Percentiles rank a stretch among this genome's conserved stretches.
These are phyloP conservation scores for Pavo muticus DNA, from an alignment of 2,113 vertebrate genomes.

Conservation along the genomic window DNA sequence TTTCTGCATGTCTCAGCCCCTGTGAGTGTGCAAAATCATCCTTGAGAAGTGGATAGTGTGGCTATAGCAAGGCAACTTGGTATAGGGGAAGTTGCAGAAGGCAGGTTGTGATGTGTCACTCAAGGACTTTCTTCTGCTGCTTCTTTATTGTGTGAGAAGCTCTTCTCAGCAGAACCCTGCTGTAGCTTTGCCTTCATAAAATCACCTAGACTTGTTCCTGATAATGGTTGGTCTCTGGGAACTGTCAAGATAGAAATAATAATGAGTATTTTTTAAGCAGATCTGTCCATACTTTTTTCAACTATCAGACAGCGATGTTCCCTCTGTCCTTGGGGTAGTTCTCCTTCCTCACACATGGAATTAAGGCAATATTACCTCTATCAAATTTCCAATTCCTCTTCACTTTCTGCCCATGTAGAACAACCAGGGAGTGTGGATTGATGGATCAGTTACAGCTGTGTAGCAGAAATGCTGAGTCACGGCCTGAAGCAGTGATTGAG, in stretches of 20 bases:
- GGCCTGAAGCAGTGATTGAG: too few species aligned
- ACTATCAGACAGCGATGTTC: not conserved
- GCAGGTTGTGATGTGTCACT: not conserved
- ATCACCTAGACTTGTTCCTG: not conserved
- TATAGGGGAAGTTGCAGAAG: not conserved
- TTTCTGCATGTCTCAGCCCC: not conserved
- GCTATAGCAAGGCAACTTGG: not conserved
- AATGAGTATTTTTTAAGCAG: not conserved
- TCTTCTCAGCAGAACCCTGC: not conserved
- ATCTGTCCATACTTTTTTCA: not conserved
- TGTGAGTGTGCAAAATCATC: not conserved
- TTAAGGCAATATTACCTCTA: not conserved
- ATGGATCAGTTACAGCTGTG: not conserved
- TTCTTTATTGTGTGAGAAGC: not conserved
- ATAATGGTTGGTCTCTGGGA: not conserved
- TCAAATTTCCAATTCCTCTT: not conserved
- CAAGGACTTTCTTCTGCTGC: not conserved
- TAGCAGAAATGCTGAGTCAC: too few species aligned
- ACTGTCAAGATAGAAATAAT: not conserved
- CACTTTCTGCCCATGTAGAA: not conserved
- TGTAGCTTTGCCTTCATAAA: too few species aligned
- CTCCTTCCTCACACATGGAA: not conserved
- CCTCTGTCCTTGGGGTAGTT: not conserved
- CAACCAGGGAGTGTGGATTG: not conserved
- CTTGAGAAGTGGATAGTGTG: not conserved